Base-by-base conservation (phyloP, 1,140 invertebrate species). In the Harlomillsia oculata region DNA sequence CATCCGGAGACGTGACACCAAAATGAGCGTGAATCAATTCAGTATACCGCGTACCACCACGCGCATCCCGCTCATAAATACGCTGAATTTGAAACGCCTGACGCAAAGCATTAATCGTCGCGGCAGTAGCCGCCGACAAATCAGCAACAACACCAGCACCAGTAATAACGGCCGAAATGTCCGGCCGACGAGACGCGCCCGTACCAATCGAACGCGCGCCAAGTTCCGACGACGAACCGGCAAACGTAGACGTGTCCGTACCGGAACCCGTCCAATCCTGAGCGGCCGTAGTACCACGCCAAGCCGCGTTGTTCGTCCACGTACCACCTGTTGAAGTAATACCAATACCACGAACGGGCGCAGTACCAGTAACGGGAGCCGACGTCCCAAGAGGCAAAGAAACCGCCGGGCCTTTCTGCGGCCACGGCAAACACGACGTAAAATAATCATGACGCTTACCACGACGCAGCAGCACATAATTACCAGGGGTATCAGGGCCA, bases 31-130 rank as follows among this genome's bases (percentile, higher is more conserved):
- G 39, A 5, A 40, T 40, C n/a, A 20, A 6, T 40, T 40, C 37
- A 40, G 20, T 40, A 40, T 40, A 40, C n/a, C 37, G 37, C 5
- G 37, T 40, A 40, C 37, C 37, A 40, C 37, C 37, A 40, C 37
- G 37, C 5, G 37, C n/a, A 40, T 40, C 37, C n/a, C 14, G 14
- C 37, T 40, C 37, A 14, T 16, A 40, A 40, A 40, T 16, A 5
- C 4, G n/a, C 20, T 40, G 37, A 20, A 40, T 14, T 16, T 14
- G 14, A 14, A 16, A 14, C n/a, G 37, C 37, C 37, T 40, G n/a
- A 40, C 37, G 37, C 37, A 40, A 40, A 5, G n/a, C 37, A 5
- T 40, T n/a, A 40, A 40, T 40, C n/a, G 37, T 40, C n/a, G 14
- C 37, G n/a, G 5, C n/a, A 40, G 4, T 40, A 40, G 5, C 37